phyloP scores from a whole-genome alignment of 2,888 invertebrate genomes.

The Pseudococcus viburni region DNA sequence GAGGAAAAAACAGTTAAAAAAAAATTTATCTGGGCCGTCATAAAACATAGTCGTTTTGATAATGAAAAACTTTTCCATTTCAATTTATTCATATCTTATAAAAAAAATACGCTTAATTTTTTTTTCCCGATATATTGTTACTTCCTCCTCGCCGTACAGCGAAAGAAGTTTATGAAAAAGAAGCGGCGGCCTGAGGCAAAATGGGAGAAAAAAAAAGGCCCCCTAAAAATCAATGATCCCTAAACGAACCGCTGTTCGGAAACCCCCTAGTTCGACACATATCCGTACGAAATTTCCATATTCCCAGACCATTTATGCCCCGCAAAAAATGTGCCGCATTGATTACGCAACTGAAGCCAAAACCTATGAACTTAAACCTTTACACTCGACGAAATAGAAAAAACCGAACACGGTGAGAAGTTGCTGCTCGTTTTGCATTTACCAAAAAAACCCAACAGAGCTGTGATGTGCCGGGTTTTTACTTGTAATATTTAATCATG shows the following conservation, averaged over 20 bases:
- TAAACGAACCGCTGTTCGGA: conserved; percentile 26
- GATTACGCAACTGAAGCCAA: conserved; percentile 31
- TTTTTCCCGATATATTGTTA: conserved; percentile 34
- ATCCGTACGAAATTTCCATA: conserved; percentile 31
- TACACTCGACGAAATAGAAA: conserved; percentile 9
- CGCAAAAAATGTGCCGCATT: conserved; percentile 49
- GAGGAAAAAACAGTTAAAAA: conserved; percentile 48
- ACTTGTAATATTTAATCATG: not conserved
- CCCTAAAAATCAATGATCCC: conserved; percentile 40
- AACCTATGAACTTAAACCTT: conserved; percentile 44
- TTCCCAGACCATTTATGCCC: not conserved
- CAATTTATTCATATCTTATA: conserved; percentile 46
- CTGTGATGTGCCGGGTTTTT: conserved; percentile 11
- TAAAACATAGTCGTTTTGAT: conserved; percentile 41
- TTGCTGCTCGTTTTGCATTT: not conserved
- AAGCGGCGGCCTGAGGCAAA: not conserved
- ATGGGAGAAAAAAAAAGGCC: not conserved
- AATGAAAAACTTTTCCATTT: conserved; percentile 44
- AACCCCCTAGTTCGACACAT: not conserved
- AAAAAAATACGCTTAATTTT: conserved; percentile 35
- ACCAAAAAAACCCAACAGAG: not conserved
- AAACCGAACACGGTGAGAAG: not conserved
- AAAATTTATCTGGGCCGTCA: conserved; percentile 50
- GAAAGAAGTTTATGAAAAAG: conserved; percentile 27
- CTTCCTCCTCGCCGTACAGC: not conserved